Evolutionary conservation across 2,888 invertebrate genomes (phyloP).

Genomic region (Orthonevra nobilis): DNA sequence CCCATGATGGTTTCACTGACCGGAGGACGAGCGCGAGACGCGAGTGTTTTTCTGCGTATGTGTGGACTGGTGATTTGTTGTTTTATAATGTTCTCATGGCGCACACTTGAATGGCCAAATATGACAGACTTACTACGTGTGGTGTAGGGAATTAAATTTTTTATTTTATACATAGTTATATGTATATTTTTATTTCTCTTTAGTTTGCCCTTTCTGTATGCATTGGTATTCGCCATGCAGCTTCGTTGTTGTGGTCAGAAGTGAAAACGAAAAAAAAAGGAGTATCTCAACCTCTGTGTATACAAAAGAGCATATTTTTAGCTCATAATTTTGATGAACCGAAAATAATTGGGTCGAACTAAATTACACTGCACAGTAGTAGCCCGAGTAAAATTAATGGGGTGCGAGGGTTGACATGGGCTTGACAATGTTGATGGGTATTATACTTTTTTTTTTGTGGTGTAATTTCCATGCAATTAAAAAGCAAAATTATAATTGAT

Average conservation of each 20-base stretch:
- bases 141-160: slow-evolving; percentile 53
- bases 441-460: slow-evolving; percentile 19
- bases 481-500: slow-evolving; percentile 54
- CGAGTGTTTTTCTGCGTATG: slow-evolving; percentile 2
- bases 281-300: slow-evolving; percentile 30
- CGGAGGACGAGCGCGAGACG: no score
- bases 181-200: slow-evolving; percentile 19
- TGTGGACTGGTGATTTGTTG: slow-evolving; percentile 76
- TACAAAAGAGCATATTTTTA: slow-evolving; percentile 43
- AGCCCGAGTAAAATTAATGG: slow-evolving; percentile 57
- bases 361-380: slow-evolving; percentile 67
- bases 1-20: slow-evolving; percentile 35
- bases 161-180: slow-evolving; percentile 35
- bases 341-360: slow-evolving; percentile 70
- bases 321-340: slow-evolving; percentile 70
- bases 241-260: slow-evolving; percentile 34
- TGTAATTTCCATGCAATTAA: slow-evolving; percentile 39
- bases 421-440: slow-evolving; percentile 54
- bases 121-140: slow-evolving; percentile 66
- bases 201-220: slow-evolving; percentile 22
- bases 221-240: slow-evolving; percentile 45
- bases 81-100: slow-evolving; percentile 78
- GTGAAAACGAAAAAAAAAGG: slow-evolving; percentile 24
- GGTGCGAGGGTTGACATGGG: slow-evolving; percentile 62
- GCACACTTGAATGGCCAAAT: slow-evolving; percentile 70